Percentiles rank a stretch among this genome's conserved stretches.
These are phyloP conservation scores for Mylabris phalerata DNA, from an alignment of 1,140 invertebrate genomes.

Conservation along the genomic window DNA sequence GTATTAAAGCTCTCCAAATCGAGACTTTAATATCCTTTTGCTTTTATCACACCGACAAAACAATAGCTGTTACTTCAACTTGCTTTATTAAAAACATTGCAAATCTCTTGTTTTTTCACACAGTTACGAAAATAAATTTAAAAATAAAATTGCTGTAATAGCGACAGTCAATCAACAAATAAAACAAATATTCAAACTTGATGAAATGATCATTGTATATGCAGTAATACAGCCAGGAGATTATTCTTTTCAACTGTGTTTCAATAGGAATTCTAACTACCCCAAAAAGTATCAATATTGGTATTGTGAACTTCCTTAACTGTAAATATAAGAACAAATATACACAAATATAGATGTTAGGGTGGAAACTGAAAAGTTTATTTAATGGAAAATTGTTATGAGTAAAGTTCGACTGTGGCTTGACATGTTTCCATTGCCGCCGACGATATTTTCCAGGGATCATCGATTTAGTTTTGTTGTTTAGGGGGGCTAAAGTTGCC, in stretches of 20 bases:
- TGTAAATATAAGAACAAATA: no score
- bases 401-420: no score
- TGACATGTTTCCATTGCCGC: no score
- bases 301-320: constrained; percentile 10
- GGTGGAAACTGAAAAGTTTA: constrained; percentile 4
- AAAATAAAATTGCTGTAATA: constrained; percentile 10
- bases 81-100: no score
- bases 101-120: no score
- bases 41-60: no score
- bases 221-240: constrained; percentile 8
- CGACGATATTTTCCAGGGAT: no score
- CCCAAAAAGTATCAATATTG: constrained; percentile 12
- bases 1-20: no score
- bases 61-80: no score
- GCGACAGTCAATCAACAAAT: constrained; percentile 22
- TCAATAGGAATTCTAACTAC: not conserved
- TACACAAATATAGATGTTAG: not conserved
- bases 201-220: constrained; percentile 21
- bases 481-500: no score
- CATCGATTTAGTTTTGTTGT: no score
- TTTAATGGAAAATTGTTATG: constrained; percentile 7
- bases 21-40: no score
- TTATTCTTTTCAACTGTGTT: not conserved
- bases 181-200: constrained; percentile 15
- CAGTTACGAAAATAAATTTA: not conserved